Conservation (phyloP, 2,888 invertebrate species). For the Theretra japonica region DNA sequence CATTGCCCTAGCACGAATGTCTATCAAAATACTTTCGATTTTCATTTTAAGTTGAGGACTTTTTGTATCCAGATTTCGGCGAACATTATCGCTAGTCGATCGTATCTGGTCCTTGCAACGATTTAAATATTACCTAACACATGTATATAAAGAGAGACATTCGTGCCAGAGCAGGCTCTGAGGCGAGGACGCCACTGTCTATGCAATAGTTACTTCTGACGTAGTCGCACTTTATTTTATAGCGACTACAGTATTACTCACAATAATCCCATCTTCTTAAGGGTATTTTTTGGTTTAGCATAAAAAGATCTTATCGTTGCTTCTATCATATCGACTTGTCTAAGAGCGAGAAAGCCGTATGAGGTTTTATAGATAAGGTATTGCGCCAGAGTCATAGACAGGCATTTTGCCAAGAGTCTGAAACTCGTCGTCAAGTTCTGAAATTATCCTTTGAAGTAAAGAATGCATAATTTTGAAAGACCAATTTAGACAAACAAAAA, state of each 20-base stretch:
- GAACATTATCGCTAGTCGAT: too few relatives aligned
- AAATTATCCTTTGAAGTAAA: not conserved
- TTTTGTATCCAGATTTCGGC: too few relatives aligned
- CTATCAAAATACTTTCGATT: too few relatives aligned
- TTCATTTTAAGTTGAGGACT: too few relatives aligned
- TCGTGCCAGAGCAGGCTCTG: not conserved
- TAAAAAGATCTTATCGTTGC: not conserved
- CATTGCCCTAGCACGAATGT: not conserved
- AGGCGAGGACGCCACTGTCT: not conserved
- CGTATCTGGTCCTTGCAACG: too few relatives aligned
- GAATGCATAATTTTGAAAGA: not conserved
- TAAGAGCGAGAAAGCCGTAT: not conserved
- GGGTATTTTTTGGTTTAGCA: not conserved
- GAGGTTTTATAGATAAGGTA: not conserved
- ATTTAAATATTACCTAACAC: too few relatives aligned
- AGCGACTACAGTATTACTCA: not conserved
- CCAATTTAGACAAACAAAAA: not conserved
- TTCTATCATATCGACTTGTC: not conserved
- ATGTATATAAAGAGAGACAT: too few relatives aligned
- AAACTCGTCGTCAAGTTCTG: not conserved
- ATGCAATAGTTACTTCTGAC: not conserved
- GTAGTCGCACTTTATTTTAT: not conserved
- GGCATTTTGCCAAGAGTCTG: not conserved
- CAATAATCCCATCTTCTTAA: not conserved
- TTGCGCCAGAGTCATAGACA: not conserved